phyloP scores from a whole-genome alignment of 2,888 invertebrate species.

The Drosophila koepferae region DNA sequence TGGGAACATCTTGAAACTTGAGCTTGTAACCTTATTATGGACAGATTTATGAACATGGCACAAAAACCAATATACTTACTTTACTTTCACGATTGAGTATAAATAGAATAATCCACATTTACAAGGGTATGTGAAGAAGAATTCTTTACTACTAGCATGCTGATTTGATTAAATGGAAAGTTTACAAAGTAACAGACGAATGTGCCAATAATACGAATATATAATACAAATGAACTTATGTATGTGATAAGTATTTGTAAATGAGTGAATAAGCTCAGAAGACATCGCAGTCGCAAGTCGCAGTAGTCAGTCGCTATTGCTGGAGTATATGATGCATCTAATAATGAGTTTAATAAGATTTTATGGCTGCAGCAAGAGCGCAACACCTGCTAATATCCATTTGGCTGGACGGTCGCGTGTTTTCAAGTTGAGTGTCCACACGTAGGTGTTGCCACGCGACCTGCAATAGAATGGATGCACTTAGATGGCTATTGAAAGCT shows the following conservation, averaged over 20 bases:
- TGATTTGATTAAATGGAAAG: slow-evolving; percentile 3
- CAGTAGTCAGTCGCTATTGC: background rate
- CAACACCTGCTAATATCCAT: slow-evolving; percentile 97
- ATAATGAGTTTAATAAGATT: slow-evolving; percentile 8
- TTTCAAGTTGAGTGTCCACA: slow-evolving; percentile 98
- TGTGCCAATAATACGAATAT: slow-evolving; percentile 25
- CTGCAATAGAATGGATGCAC: slow-evolving; percentile 80
- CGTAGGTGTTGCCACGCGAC: slow-evolving; percentile 94
- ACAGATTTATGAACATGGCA: too few relatives aligned
- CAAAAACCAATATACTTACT: too few relatives aligned
- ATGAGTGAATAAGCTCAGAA: slow-evolving; percentile 2
- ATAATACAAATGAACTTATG: background rate
- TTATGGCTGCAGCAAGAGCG: slow-evolving; percentile 92
- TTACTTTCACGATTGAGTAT: too few relatives aligned
- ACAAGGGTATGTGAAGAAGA: background rate
- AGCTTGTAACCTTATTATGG: too few relatives aligned
- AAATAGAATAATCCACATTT: too few relatives aligned
- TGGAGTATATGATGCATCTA: background rate
- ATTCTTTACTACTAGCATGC: background rate
- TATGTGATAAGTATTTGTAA: background rate
- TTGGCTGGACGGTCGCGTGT: slow-evolving; percentile 94
- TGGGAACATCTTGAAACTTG: too few relatives aligned
- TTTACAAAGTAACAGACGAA: slow-evolving; percentile 12
- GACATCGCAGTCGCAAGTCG: background rate
- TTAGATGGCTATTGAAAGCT: background rate